Evolutionary conservation across 2,888 invertebrate genomes (phyloP).

Genomic region (Caenorhabditis sp.): DNA sequence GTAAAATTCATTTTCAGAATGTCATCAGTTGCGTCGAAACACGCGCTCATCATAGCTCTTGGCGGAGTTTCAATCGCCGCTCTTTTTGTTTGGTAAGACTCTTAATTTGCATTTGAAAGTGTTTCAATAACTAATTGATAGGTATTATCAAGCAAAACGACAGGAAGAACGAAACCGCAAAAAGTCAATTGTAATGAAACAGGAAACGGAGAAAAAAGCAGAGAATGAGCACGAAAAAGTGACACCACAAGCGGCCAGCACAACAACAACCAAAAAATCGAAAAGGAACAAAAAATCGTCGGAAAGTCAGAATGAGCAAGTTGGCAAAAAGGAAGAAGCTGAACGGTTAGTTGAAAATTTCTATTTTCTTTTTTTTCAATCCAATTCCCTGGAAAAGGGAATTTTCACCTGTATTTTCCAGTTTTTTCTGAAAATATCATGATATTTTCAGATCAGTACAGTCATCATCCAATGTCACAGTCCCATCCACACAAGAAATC

Average conservation of each 20-base stretch:
- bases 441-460: neutral
- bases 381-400: slow-evolving; percentile 1
- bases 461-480: neutral
- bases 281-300: neutral
- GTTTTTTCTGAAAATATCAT: neutral
- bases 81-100: slow-evolving; percentile 44
- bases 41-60: slow-evolving; percentile 49
- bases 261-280: neutral
- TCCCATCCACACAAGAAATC: neutral
- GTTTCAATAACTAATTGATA: neutral
- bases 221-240: slow-evolving; percentile 12
- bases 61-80: slow-evolving; percentile 52
- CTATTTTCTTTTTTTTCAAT: slow-evolving; percentile 1
- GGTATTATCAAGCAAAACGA: slow-evolving; percentile 27
- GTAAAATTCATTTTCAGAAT: slow-evolving; percentile 50
- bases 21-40: slow-evolving; percentile 51
- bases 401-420: too few species aligned
- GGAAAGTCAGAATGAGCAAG: neutral
- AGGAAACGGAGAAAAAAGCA: neutral
- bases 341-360: neutral
- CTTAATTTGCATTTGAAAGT: too few species aligned
- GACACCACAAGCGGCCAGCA: neutral
- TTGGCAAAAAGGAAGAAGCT: neutral
- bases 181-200: neutral
- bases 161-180: slow-evolving; percentile 1